Percentiles rank a stretch among this genome's conserved stretches.
Evolutionary conservation across 2,113 vertebrate genomes (phyloP).

Genomic region (Phyllopteryx taeniolatus): DNA sequence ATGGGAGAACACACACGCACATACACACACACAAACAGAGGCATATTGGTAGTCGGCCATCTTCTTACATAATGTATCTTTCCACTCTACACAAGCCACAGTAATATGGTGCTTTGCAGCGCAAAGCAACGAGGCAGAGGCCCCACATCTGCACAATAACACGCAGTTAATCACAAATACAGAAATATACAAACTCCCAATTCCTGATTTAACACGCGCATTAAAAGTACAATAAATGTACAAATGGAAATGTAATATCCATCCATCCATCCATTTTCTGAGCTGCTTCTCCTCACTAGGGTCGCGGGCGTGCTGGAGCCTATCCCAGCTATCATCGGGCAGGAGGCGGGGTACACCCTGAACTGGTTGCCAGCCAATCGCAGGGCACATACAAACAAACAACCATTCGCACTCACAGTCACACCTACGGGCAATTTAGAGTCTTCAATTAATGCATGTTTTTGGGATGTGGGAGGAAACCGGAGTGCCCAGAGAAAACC

Average conservation of each 20-base stretch:
- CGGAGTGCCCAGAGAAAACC: no score
- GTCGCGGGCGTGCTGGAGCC: no score
- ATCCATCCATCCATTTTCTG: no score
- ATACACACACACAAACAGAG: slow-evolving; percentile 21
- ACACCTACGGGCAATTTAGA: no score
- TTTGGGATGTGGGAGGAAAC: no score
- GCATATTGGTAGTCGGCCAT: slow-evolving; percentile 53
- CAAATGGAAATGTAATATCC: neutral
- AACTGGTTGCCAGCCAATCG: no score
- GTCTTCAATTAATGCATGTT: no score
- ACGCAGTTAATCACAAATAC: slow-evolving; percentile 4
- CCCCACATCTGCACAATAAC: neutral
- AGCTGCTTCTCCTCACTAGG: no score
- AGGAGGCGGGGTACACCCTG: no score
- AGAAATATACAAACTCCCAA: neutral
- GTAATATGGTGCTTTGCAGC: slow-evolving; percentile 32
- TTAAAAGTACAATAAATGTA: neutral
- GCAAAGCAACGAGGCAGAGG: slow-evolving; percentile 21
- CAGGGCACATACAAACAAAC: no score
- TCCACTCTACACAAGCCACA: slow-evolving; percentile 48
- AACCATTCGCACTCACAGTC: no score
- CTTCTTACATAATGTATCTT: slow-evolving; percentile 72
- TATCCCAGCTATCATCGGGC: no score
- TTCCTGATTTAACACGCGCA: neutral
- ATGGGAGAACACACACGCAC: slow-evolving; percentile 26